Conservation (phyloP, 2,113 vertebrate genomes). For the Procavia capensis region DNA sequence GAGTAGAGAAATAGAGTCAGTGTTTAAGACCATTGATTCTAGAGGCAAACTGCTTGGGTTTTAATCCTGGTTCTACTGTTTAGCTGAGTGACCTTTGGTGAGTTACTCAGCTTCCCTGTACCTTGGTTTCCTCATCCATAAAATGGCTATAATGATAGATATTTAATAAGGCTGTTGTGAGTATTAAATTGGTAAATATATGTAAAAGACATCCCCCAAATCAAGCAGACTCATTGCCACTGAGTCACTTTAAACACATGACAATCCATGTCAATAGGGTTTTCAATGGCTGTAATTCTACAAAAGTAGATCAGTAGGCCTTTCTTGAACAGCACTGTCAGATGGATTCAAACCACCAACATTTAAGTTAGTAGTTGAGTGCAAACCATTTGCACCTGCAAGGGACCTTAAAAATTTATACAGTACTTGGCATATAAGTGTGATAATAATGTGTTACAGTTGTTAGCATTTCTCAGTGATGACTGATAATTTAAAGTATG, state of each 20-base stretch:
- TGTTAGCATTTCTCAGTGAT: constrained; percentile 19
- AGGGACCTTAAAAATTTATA: neutral
- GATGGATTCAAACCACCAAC: neutral
- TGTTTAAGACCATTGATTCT: neutral
- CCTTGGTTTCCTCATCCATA: constrained; percentile 33
- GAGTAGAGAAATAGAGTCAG: constrained; percentile 25
- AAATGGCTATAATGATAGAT: constrained; percentile 19
- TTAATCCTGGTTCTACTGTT: constrained; percentile 34
- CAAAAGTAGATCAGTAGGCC: neutral
- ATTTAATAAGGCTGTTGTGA: neutral
- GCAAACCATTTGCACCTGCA: neutral
- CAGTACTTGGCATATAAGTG: neutral
- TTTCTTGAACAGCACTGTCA: neutral
- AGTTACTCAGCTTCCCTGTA: constrained; percentile 1
- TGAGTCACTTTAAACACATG: neutral
- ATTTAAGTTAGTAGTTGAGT: neutral
- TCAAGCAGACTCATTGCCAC: neutral
- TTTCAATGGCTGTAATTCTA: neutral
- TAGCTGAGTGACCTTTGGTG: constrained; percentile 10
- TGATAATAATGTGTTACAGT: constrained; percentile 27
- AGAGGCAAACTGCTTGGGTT: neutral
- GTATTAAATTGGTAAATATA: constrained; percentile 7
- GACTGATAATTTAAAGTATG: neutral
- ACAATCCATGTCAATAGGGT: neutral
- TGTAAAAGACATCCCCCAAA: neutral